Evolutionary conservation across 2,797 vertebrate species (phyloP).

Genomic region (Carduelis carduelis): DNA sequence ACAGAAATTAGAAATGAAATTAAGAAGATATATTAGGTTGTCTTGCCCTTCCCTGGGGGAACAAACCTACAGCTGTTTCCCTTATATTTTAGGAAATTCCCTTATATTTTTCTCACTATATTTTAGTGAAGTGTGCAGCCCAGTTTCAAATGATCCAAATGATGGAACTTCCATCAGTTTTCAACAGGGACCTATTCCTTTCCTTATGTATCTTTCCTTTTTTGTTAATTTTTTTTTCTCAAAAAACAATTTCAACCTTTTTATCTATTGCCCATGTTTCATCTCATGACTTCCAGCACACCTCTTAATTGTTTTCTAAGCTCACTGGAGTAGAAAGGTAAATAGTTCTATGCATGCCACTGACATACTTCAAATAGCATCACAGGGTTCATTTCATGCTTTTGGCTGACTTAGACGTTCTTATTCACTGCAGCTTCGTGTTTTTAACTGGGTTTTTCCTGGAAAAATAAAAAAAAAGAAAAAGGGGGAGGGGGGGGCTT

Average conservation of each 20-base stretch:
- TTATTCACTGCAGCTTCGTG: neutral
- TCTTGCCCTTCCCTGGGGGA: neutral
- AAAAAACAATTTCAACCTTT: neutral
- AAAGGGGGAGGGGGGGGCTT: accelerated
- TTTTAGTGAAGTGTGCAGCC: neutral
- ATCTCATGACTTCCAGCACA: constrained; percentile 15
- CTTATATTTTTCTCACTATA: too few species aligned
- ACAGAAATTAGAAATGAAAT: constrained; percentile 61
- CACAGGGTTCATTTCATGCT: constrained; percentile 12
- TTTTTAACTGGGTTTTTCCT: neutral
- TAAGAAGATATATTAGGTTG: constrained; percentile 50
- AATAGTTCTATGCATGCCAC: neutral
- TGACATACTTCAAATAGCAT: constrained; percentile 30
- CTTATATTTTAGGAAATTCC: too few species aligned
- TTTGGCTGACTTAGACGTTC: neutral
- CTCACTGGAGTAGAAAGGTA: constrained; percentile 20
- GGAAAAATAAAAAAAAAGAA: accelerated
- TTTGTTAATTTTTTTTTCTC: neutral
- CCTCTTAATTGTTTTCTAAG: constrained; percentile 41
- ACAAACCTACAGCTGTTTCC: constrained; percentile 37
- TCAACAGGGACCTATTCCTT: constrained; percentile 25
- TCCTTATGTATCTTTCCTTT: neutral
- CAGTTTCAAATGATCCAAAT: constrained; percentile 16
- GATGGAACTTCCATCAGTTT: constrained; percentile 50
- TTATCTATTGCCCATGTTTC: neutral